A percentile compares a stretch with the other conserved stretches of the same genome.
These are phyloP conservation scores for Drosophila tristis DNA, from an alignment of 1,140 invertebrate genomes.

Conservation along the genomic window DNA sequence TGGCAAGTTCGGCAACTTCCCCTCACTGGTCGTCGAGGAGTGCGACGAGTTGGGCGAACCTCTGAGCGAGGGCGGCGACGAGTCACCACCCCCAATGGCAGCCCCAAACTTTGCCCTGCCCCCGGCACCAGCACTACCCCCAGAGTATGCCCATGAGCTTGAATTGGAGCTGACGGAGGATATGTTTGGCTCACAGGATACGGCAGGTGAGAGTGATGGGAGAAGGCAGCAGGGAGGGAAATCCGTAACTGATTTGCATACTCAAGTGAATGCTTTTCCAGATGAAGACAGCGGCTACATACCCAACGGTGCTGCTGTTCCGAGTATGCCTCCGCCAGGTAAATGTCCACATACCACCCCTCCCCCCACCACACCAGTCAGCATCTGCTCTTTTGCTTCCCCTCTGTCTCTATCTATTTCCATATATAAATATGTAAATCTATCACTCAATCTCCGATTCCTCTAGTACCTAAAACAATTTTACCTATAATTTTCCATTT, in stretches of 20 bases:
- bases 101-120: constrained; percentile 87
- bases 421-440: constrained; percentile 34
- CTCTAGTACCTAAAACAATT: constrained; percentile 58
- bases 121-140: constrained; percentile 87
- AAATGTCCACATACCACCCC: constrained; percentile 44
- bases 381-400: constrained; percentile 38
- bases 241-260: neutral
- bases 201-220: constrained; percentile 55
- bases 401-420: constrained; percentile 36
- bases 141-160: constrained; percentile 79
- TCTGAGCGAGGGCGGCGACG: constrained; percentile 88
- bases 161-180: constrained; percentile 73
- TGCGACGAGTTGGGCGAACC: constrained; percentile 92
- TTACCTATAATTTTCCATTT: constrained; percentile 44
- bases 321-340: constrained; percentile 83
- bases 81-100: constrained; percentile 90
- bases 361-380: neutral
- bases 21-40: constrained; percentile 97
- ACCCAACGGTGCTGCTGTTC: constrained; percentile 72
- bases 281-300: constrained; percentile 81
- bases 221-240: too few relatives aligned
- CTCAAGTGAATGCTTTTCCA: constrained; percentile 17
- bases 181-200: constrained; percentile 80
- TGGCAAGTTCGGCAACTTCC: constrained; percentile 93
- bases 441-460: constrained; percentile 54